Base-by-base conservation (phyloP, 2,113 vertebrate species). In the Gyps fulvus region DNA sequence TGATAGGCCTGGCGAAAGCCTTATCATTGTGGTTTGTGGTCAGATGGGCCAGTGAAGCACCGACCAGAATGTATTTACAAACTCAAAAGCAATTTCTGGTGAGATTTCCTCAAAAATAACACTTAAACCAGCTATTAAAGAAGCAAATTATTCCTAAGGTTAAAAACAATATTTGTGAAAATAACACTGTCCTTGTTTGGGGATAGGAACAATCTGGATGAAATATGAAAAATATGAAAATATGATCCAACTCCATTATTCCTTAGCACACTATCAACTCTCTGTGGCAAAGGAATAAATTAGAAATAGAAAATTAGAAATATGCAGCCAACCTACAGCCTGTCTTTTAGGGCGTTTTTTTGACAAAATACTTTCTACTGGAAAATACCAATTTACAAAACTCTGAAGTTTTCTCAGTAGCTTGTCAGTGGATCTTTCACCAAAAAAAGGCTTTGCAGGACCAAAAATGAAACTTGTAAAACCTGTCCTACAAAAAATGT, bases 21-120 rank as follows among this genome's bases (percentile, higher is more conserved):
- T 98, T 96, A 96, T 97, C 95, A 42, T 91, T 94, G 69, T 97
- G 98, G 98, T 97, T 98, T 96, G 97, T 97, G 97, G 97, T 97
- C 95, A 95, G 54, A 21, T 50, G 62, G 83, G 81, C 83, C 82
- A 89, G 86, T 88, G 80, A 76, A 92, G 66, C 36, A 62, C 63
- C 47, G 23, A 66, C 47, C 69, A 90, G 45, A 92, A 71, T 63
- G 65, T 45, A 61, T 78, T 96, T 92, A 90, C 89, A 87, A 42
- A 59, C n/a, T 94, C 38, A 67, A 21, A 92, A 45, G 45, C n/a
- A 78, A 83, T 84, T 85, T 84, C 85, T 77, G 20, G 36, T 70
- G 49, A 83, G 38, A 71, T 90, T 81, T 90, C 67, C 86, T 94
- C 49, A 93, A 96, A 96, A 88, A 45, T n/a, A 71, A 26, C 90